Evolutionary conservation across 2,113 vertebrate genomes (phyloP), one percentile per base, ranked within the genome.

Genomic region (Phodopus roborovskii): DNA sequence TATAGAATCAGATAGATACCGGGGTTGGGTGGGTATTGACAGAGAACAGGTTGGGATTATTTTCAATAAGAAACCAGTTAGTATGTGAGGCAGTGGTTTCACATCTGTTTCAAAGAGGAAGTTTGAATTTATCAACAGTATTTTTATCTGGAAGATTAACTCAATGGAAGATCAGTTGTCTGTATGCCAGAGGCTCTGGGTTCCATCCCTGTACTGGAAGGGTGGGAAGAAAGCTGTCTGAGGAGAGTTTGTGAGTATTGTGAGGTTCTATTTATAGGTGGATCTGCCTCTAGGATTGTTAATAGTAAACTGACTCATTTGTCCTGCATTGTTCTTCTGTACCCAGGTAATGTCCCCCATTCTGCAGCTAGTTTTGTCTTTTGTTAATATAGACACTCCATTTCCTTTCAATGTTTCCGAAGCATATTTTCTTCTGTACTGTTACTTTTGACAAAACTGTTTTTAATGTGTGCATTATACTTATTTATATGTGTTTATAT

Each of bases 21-120:
- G 26, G 48, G 13, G 30, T 88, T 95, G 48, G 48, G 36, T 92
- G 73, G 15, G 39, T 73, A 42, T n/a, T 60, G 66, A 94, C 6
- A 83, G 68, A 91, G 58, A 84, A 81, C 79, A 17, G 48, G 66
- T 5, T 60, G 19, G 68, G 42, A n/a, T 33, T 64, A 48, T 88
- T 83, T 39, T 83, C 83, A 64, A 22, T 53, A 84, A 81, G 36
- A 48, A 45, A 48, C 86, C 45, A 96, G 0, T 96, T 95, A 84
- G 39, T 90, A 66, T 81, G 0, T 60, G 86, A 95, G 74, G 74
- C 42, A 42, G 39, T 85, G 68, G 77, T 28, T 66, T 1, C 11
- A 28, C 53, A 75, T 33, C 48, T 96, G 19, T 89, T 94, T 96
- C 48, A 33, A 89, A 86, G 87, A 96, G 28, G 28, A 87, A 42